Evolutionary conservation across 2,888 invertebrate species (phyloP).

Genomic region (Bellardia pandia): DNA sequence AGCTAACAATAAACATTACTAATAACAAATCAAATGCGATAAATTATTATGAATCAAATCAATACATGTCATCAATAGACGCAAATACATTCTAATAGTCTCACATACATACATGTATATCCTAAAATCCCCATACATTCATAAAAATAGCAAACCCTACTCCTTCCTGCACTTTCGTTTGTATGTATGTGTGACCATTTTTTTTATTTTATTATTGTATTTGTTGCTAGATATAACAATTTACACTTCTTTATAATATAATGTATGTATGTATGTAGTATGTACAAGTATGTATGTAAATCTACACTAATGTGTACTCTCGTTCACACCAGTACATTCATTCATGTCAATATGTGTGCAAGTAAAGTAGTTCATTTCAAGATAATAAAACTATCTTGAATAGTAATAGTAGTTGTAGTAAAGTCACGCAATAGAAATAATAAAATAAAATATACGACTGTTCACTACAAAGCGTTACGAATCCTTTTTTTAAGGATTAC

Average conservation of each 20-base stretch:
- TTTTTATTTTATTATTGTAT: neutral
- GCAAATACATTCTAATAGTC: neutral
- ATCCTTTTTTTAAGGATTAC: neutral
- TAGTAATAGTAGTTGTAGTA: neutral
- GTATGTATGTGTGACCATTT: neutral
- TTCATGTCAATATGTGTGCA: neutral
- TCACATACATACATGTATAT: too few species aligned
- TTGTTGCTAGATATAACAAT: slow-evolving; percentile 2
- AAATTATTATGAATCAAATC: slow-evolving; percentile 42
- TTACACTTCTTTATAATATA: slow-evolving; percentile 11
- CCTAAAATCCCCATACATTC: neutral
- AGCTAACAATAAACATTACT: neutral
- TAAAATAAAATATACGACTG: slow-evolving; percentile 10
- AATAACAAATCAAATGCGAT: slow-evolving; percentile 54
- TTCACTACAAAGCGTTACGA: neutral
- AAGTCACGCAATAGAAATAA: slow-evolving; percentile 26
- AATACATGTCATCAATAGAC: slow-evolving; percentile 14
- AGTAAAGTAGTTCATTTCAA: neutral
- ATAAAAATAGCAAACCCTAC: neutral
- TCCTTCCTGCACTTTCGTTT: neutral
- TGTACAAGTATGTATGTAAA: neutral
- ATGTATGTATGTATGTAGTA: neutral
- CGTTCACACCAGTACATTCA: neutral
- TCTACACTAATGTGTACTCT: neutral
- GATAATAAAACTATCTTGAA: slow-evolving; percentile 11